Conservation (phyloP, 2,797 vertebrate species). For the Aselliscus stoliczkanus region DNA sequence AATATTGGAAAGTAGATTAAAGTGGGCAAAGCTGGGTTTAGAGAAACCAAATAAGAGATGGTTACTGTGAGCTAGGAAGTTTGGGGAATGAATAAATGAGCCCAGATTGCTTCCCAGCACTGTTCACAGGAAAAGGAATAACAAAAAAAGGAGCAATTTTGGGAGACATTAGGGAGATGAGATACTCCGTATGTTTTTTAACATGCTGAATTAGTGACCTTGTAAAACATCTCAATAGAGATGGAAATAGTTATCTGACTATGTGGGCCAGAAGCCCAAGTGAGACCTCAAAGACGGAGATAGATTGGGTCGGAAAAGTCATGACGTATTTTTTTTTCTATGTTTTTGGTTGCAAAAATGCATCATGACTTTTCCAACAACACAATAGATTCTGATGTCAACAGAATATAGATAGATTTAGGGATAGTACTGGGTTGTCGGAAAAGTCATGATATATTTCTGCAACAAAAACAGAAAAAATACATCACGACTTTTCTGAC, state of each 20-base stretch:
- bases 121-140: background rate
- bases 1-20: background rate
- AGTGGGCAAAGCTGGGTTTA: background rate
- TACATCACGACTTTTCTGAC: too few species aligned
- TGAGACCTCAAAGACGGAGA: background rate
- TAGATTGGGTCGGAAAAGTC: too few species aligned
- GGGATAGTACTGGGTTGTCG: too few species aligned
- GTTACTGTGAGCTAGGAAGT: background rate
- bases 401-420: background rate
- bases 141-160: background rate
- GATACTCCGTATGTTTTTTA: background rate
- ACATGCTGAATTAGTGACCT: background rate
- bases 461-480: too few species aligned
- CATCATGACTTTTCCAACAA: too few species aligned
- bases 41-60: background rate
- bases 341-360: too few species aligned
- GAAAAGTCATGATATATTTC: too few species aligned
- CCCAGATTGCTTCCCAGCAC: background rate
- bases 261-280: background rate
- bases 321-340: too few species aligned
- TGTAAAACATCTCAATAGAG: background rate
- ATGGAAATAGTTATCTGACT: background rate
- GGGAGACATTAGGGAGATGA: background rate
- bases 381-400: background rate
- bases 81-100: background rate